phyloP scores from a whole-genome alignment of 2,113 vertebrate genomes.

The Clarias macrocephalus region DNA sequence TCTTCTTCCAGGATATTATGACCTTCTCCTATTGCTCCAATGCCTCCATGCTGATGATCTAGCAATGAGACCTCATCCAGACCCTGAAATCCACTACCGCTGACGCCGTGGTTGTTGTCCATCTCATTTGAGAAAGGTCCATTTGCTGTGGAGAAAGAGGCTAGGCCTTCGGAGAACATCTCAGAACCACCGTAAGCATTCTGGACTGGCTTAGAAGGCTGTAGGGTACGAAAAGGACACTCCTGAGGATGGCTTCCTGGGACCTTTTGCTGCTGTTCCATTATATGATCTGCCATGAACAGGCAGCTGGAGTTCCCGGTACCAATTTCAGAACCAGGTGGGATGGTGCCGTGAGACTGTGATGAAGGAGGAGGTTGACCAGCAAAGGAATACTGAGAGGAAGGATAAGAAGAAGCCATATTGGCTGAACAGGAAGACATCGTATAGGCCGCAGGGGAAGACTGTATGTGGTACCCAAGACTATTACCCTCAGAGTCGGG shows the following conservation, averaged over 20 bases:
- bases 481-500: slow-evolving; percentile 70
- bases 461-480: slow-evolving; percentile 75
- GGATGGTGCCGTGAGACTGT: slow-evolving; percentile 74
- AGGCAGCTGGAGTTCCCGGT: slow-evolving; percentile 74
- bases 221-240: slow-evolving; percentile 82
- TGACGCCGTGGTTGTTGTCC: slow-evolving; percentile 22
- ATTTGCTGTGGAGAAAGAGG: slow-evolving; percentile 70
- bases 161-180: slow-evolving; percentile 84
- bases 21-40: slow-evolving; percentile 81
- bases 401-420: slow-evolving; percentile 73
- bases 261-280: slow-evolving; percentile 73
- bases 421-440: slow-evolving; percentile 84
- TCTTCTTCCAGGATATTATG: slow-evolving; percentile 88
- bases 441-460: slow-evolving; percentile 75
- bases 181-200: slow-evolving; percentile 84
- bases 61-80: slow-evolving; percentile 82
- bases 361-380: slow-evolving; percentile 79
- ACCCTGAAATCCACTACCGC: slow-evolving; percentile 83
- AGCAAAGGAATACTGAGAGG: slow-evolving; percentile 86
- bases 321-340: slow-evolving; percentile 77
- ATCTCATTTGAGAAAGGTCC: slow-evolving; percentile 55
- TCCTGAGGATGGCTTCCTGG: slow-evolving; percentile 77
- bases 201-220: slow-evolving; percentile 81
- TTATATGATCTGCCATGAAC: slow-evolving; percentile 79
- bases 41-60: slow-evolving; percentile 79